Evolutionary conservation across 2,113 vertebrate genomes (phyloP).

Genomic region (Potamarius usumacintae): DNA sequence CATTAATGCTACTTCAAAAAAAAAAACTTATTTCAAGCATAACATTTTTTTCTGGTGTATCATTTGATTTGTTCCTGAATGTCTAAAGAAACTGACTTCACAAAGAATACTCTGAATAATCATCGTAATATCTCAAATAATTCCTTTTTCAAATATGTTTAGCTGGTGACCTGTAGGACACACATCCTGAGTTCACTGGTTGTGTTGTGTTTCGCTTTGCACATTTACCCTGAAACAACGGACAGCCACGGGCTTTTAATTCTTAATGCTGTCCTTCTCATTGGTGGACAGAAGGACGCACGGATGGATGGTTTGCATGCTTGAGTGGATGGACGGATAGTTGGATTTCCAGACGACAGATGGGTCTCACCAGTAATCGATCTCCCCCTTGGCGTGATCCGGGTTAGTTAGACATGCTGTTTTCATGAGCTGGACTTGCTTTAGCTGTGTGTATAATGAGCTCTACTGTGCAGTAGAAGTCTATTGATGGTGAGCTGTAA

Average conservation of each 20-base stretch:
- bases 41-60: background rate
- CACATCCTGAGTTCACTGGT: background rate
- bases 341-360: slow-evolving; percentile 46
- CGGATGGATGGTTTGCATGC: slow-evolving; percentile 9
- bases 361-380: slow-evolving; percentile 50
- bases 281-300: slow-evolving; percentile 25
- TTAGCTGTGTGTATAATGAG: slow-evolving; percentile 35
- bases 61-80: background rate
- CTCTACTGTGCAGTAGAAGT: slow-evolving; percentile 17
- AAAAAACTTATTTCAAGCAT: background rate
- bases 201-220: background rate
- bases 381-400: slow-evolving; percentile 38
- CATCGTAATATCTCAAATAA: background rate
- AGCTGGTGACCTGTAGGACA: background rate
- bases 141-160: background rate
- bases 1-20: background rate
- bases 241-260: slow-evolving; percentile 2
- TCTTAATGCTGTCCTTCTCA: slow-evolving; percentile 10
- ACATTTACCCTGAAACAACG: background rate
- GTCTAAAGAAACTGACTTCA: background rate
- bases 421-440: slow-evolving; percentile 22
- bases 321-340: slow-evolving; percentile 34
- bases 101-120: background rate
- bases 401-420: slow-evolving; percentile 42
- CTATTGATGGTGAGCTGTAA: slow-evolving; percentile 41